A percentile compares a stretch with the other conserved stretches of the same genome.
These are phyloP conservation scores for Halcyon leucocephala DNA, from an alignment of 2,797 vertebrate genomes.

Conservation along the genomic window DNA sequence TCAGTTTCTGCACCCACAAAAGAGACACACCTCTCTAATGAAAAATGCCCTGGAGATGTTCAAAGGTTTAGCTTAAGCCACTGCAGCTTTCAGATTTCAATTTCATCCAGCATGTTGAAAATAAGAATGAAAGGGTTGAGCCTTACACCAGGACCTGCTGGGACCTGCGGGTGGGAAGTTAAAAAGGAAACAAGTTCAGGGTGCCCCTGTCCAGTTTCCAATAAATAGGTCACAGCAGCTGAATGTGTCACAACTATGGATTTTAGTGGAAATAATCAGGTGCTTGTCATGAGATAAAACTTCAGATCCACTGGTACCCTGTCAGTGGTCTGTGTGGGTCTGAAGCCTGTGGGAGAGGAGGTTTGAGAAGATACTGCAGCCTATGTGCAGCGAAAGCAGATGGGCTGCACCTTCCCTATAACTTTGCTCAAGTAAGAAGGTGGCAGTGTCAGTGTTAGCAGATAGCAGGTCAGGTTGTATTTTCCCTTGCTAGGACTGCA, in stretches of 20 bases:
- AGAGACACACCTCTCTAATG: background rate
- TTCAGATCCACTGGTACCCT: background rate
- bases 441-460: fast-evolving
- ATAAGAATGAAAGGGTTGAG: background rate
- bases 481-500: background rate
- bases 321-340: fast-evolving
- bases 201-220: background rate
- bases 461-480: background rate
- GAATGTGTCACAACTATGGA: fast-evolving
- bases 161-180: fast-evolving
- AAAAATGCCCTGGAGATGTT: background rate
- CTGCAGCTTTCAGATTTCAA: background rate
- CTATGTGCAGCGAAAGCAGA: fast-evolving
- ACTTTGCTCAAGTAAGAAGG: background rate
- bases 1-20: background rate
- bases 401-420: background rate
- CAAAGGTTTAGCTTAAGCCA: background rate
- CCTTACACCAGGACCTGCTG: background rate
- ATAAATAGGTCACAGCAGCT: background rate
- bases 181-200: background rate
- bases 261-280: background rate
- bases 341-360: background rate
- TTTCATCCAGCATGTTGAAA: background rate
- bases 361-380: background rate
- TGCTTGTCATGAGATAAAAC: background rate